These are phyloP conservation scores for Cynopterus brachyotis DNA, from an alignment of 2,113 vertebrate genomes.

Conservation along the genomic window DNA sequence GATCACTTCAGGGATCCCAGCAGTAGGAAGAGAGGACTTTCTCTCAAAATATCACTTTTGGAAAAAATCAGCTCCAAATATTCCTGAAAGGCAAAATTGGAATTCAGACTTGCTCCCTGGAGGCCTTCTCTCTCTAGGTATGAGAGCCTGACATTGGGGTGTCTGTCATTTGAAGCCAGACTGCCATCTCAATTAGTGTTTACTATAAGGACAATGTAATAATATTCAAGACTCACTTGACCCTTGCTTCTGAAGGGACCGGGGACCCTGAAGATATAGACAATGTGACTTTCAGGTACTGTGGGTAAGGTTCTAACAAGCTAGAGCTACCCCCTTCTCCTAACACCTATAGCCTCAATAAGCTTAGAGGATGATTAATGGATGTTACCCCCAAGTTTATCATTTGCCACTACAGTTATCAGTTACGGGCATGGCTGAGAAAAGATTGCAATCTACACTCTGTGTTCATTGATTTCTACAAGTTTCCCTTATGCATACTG, in stretches of 20 bases:
- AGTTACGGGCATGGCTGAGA: background rate
- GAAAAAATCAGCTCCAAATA: background rate
- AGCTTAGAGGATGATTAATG: background rate
- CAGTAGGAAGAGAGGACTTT: background rate
- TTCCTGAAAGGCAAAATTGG: background rate
- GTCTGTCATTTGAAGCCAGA: background rate
- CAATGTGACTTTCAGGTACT: background rate
- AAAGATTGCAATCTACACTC: background rate
- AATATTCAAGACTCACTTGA: background rate
- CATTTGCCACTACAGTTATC: background rate
- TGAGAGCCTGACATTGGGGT: background rate
- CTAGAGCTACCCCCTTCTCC: background rate
- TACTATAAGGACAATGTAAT: background rate
- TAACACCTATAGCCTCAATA: background rate
- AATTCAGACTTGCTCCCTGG: background rate
- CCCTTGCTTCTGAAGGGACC: background rate
- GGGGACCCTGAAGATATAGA: background rate
- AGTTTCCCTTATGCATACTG: background rate
- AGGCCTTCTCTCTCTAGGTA: accelerated
- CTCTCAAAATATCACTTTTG: background rate
- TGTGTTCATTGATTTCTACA: background rate
- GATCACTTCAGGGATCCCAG: background rate
- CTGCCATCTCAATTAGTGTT: background rate
- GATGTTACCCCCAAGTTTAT: background rate
- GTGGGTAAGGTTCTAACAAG: background rate